phyloP scores from a whole-genome alignment of 2,888 invertebrate genomes.

The Epistrophella euchroma region DNA sequence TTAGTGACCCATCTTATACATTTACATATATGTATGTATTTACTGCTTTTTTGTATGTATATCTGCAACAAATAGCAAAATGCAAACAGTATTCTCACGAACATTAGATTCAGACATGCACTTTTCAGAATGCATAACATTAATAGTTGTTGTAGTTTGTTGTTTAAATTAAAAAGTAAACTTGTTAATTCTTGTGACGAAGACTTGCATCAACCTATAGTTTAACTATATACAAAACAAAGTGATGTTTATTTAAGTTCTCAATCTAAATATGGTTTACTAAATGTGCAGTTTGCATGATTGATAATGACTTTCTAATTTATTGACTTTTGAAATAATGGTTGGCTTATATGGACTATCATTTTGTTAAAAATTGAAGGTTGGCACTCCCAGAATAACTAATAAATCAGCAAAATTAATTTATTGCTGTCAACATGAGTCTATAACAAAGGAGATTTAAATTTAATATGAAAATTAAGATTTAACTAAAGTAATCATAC shows the following conservation, averaged over 20 bases:
- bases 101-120: neutral
- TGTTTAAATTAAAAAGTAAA: constrained; percentile 50
- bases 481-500: too few species aligned
- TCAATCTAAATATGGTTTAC: constrained; percentile 26
- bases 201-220: constrained; percentile 30
- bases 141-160: neutral
- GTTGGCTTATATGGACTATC: neutral
- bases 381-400: neutral
- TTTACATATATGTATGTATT: neutral
- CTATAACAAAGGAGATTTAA: too few species aligned
- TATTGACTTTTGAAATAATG: constrained; percentile 60
- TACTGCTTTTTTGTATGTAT: too few species aligned
- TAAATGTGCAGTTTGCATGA: constrained; percentile 73
- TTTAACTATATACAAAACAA: constrained; percentile 19
- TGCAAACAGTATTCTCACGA: constrained; percentile 27
- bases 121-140: neutral
- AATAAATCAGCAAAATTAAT: too few species aligned
- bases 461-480: too few species aligned
- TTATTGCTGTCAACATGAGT: too few species aligned
- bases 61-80: neutral
- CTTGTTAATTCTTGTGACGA: constrained; percentile 52
- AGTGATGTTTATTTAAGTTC: constrained; percentile 28
- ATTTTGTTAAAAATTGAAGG: constrained; percentile 27
- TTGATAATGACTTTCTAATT: constrained; percentile 71
- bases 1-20: constrained; percentile 15